Evolutionary conservation across 2,113 vertebrate genomes (phyloP).

Genomic region (Dasyurus viverrinus): DNA sequence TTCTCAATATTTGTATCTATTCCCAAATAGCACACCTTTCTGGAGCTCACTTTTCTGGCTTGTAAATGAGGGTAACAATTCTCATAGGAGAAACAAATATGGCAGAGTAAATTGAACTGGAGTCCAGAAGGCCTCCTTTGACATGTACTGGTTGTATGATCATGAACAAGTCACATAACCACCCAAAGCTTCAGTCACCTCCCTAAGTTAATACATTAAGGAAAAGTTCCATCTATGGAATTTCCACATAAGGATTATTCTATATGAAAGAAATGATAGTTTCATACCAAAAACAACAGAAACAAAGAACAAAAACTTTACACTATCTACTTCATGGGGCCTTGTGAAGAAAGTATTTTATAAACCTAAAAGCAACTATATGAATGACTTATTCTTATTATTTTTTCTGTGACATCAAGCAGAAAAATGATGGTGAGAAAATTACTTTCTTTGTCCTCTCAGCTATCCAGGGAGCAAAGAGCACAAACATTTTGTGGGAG

Average conservation of each 20-base stretch:
- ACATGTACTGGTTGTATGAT: background rate
- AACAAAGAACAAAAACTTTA: background rate
- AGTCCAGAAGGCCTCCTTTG: background rate
- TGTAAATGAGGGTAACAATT: background rate
- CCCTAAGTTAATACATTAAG: background rate
- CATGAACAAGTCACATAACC: background rate
- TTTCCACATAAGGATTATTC: background rate
- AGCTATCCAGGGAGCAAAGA: conserved; percentile 14
- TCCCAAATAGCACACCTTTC: background rate
- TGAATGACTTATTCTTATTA: background rate
- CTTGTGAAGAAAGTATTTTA: background rate
- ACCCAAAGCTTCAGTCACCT: background rate
- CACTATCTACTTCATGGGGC: background rate
- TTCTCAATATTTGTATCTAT: conserved; percentile 5
- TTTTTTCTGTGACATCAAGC: background rate
- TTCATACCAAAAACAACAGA: background rate
- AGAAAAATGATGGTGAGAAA: background rate
- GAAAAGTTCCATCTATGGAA: background rate
- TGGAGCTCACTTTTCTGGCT: conserved; percentile 23
- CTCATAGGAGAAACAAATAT: background rate
- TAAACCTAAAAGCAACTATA: background rate
- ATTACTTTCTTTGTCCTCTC: conserved; percentile 9
- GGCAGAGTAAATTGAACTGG: background rate
- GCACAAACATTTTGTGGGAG: conserved; percentile 20
- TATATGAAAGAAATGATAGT: background rate